phyloP scores from a whole-genome alignment of 1,140 invertebrate genomes.

The Sinella curviseta region DNA sequence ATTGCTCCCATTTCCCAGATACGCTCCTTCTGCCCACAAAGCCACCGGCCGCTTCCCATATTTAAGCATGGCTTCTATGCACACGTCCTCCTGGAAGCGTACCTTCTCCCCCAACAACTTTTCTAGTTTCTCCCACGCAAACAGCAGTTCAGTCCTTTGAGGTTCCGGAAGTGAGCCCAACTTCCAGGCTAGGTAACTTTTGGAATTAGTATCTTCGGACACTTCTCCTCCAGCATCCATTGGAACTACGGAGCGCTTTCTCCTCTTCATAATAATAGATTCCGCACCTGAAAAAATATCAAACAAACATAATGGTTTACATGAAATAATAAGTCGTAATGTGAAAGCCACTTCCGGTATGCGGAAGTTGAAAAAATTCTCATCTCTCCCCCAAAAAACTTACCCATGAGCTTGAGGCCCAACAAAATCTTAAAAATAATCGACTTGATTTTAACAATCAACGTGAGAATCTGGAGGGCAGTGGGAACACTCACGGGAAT shows the following conservation, averaged over 20 bases:
- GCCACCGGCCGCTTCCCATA: slow-evolving; percentile 5
- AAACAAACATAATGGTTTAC: neutral
- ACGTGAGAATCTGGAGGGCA: neutral
- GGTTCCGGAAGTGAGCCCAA: neutral
- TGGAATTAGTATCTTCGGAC: neutral
- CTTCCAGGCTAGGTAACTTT: slow-evolving; percentile 12
- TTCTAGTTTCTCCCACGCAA: slow-evolving; percentile 23
- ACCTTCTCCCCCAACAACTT: neutral
- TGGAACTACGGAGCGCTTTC: slow-evolving; percentile 26
- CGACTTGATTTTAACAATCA: slow-evolving; percentile 38
- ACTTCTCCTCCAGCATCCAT: neutral
- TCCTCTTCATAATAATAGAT: slow-evolving; percentile 29
- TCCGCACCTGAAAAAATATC: slow-evolving; percentile 24
- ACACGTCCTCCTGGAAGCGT: slow-evolving; percentile 27
- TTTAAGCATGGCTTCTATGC: slow-evolving; percentile 21
- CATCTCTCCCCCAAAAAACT: too few species aligned
- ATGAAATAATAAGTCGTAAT: neutral
- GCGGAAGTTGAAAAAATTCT: too few species aligned
- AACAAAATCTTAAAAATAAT: slow-evolving; percentile 36
- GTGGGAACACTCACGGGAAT: neutral
- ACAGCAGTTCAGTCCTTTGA: slow-evolving; percentile 19
- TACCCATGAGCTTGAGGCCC: slow-evolving; percentile 34
- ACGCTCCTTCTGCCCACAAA: neutral
- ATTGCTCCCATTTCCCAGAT: neutral
- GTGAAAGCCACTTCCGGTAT: neutral